Conservation (phyloP, 2,888 invertebrate genomes). For the Peribatodes rhomboidaria region DNA sequence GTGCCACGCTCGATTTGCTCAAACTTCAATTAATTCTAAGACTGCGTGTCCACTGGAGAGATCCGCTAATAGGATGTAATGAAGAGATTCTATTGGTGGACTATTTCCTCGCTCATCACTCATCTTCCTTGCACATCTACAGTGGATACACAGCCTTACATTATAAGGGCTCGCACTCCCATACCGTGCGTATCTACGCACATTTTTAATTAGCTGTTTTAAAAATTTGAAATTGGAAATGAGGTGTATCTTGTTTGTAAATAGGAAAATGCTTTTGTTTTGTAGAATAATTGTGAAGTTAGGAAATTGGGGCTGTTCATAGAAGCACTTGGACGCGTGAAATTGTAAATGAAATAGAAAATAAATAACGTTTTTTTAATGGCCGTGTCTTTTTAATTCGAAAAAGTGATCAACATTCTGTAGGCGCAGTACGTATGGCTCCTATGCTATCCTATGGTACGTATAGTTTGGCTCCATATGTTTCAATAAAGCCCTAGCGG, state of each 20-base stretch:
- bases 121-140: no score
- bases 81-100: no score
- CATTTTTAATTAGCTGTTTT: no score
- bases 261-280: conserved; percentile 55
- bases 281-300: conserved; percentile 55
- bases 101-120: no score
- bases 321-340: conserved; percentile 71
- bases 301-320: conserved; percentile 59
- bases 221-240: background rate
- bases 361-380: conserved; percentile 78
- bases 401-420: conserved; percentile 26
- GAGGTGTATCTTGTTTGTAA: conserved; percentile 52
- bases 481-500: no score
- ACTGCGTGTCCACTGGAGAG: no score
- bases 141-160: no score
- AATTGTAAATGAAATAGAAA: conserved; percentile 73
- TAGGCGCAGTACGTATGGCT: no score
- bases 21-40: conserved; percentile 1
- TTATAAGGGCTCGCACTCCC: conserved; percentile 34
- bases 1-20: conserved; percentile 14
- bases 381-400: conserved; percentile 53
- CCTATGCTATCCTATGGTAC: no score
- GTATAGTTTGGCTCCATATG: no score
- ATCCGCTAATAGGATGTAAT: no score
- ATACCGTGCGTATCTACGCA: background rate